phyloP scores from a whole-genome alignment of 1,140 invertebrate genomes.

The Oedothorax gibbosus region DNA sequence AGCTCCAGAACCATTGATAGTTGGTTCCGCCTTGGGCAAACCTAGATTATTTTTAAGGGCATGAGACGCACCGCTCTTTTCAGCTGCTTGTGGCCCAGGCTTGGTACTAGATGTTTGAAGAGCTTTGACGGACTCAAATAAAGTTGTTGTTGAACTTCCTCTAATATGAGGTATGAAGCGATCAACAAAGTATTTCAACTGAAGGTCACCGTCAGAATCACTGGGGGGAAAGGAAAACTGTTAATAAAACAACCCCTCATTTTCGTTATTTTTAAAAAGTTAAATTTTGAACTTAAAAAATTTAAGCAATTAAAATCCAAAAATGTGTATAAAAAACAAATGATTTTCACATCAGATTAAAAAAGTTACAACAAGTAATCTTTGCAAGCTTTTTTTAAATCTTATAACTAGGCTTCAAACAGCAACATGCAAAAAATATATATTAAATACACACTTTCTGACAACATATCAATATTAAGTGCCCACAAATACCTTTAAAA shows the following conservation, averaged over 20 bases:
- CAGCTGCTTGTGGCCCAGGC: not conserved
- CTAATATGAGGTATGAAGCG: slow-evolving; percentile 60
- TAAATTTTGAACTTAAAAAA: too few relatives aligned
- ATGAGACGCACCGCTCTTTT: not conserved
- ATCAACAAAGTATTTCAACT: slow-evolving; percentile 72
- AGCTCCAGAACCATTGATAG: not conserved
- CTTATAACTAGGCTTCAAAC: too few relatives aligned
- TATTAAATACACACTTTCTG: too few relatives aligned
- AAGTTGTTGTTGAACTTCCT: slow-evolving; percentile 22
- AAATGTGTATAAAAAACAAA: too few relatives aligned
- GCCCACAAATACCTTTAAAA: too few relatives aligned
- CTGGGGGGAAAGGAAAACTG: slow-evolving; percentile 64
- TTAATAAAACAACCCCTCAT: not conserved
- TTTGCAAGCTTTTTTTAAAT: too few relatives aligned
- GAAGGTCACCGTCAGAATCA: slow-evolving; percentile 77
- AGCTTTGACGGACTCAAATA: slow-evolving; percentile 55
- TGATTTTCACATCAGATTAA: too few relatives aligned
- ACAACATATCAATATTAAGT: too few relatives aligned
- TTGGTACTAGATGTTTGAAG: slow-evolving; percentile 11
- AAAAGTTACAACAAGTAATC: too few relatives aligned
- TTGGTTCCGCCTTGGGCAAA: not conserved
- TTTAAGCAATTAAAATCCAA: too few relatives aligned
- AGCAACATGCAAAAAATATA: too few relatives aligned
- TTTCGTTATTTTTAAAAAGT: too few relatives aligned
- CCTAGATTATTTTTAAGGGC: not conserved